Percentiles rank a stretch among this genome's conserved stretches.
Evolutionary conservation across 2,888 invertebrate genomes (phyloP).

Genomic region (Lasioglossum figueresi): DNA sequence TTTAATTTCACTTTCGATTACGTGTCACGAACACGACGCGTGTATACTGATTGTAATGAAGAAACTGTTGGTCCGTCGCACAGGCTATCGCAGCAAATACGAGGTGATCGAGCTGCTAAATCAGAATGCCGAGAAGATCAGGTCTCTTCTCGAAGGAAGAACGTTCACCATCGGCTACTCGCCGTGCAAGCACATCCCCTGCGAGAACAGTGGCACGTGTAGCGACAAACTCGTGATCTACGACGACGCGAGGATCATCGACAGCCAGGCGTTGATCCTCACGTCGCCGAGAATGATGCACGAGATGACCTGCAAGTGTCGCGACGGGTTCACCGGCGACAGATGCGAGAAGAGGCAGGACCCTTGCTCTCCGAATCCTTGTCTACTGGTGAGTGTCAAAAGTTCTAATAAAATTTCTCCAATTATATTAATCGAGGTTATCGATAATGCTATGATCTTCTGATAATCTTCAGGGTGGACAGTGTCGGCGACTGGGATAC

Average conservation of each 20-base stretch:
- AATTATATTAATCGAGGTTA: not conserved
- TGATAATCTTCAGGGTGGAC: constrained; percentile 87
- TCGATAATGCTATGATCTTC: too few species aligned
- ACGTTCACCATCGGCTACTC: constrained; percentile 90
- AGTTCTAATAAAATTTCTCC: too few species aligned
- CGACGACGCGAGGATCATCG: constrained; percentile 90
- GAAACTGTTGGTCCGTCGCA: not conserved
- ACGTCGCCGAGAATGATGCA: constrained; percentile 93
- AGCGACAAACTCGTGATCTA: constrained; percentile 89
- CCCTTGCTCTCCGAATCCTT: constrained; percentile 96
- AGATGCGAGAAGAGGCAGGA: constrained; percentile 94
- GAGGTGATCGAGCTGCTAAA: constrained; percentile 88
- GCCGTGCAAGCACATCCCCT: constrained; percentile 90
- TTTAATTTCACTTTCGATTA: too few species aligned
- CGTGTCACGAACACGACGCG: too few species aligned
- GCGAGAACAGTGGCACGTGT: constrained; percentile 92
- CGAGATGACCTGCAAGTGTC: constrained; percentile 92
- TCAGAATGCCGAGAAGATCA: constrained; percentile 88
- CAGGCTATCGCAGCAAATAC: constrained; percentile 87
- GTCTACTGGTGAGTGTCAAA: constrained; percentile 84
- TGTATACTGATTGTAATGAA: not conserved
- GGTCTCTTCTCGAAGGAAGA: constrained; percentile 87
- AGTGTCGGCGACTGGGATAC: constrained; percentile 93
- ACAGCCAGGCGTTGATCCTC: constrained; percentile 92
- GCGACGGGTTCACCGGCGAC: constrained; percentile 92